Evolutionary conservation across 2,113 vertebrate genomes (phyloP).

Genomic region (Promerops cafer): DNA sequence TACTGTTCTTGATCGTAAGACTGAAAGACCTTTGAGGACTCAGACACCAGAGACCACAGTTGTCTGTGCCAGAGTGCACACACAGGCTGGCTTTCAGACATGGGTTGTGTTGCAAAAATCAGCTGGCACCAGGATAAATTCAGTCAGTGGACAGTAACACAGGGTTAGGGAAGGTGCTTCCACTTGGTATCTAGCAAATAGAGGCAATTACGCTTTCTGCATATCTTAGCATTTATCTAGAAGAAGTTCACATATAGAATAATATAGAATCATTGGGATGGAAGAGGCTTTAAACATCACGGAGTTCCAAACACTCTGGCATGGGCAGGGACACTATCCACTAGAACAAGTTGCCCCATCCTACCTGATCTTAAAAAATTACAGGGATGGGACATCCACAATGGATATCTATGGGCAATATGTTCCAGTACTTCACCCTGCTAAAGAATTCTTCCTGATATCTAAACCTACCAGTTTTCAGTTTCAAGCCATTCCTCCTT

Average conservation of each 20-base stretch:
- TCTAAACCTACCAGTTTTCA: not conserved
- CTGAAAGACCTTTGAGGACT: not conserved
- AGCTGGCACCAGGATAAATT: not conserved
- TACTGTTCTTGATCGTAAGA: not conserved
- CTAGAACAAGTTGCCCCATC: not conserved
- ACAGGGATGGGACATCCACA: too few species aligned
- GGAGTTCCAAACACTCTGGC: not conserved
- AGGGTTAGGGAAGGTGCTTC: not conserved
- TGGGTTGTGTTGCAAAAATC: not conserved
- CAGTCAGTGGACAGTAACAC: not conserved
- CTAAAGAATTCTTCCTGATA: not conserved
- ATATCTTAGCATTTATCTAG: not conserved
- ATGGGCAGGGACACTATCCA: not conserved
- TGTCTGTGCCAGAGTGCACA: accelerated
- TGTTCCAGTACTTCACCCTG: not conserved
- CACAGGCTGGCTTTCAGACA: not conserved
- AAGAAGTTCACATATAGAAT: not conserved
- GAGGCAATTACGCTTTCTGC: accelerated
- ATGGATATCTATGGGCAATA: too few species aligned
- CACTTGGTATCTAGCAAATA: not conserved
- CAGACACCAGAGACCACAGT: not conserved
- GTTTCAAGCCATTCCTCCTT: not conserved
- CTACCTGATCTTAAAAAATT: not conserved
- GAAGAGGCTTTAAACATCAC: not conserved
- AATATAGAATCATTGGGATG: not conserved